Base-by-base conservation (phyloP, 2,797 vertebrate species). In the Schizopygopsis pylzovi region DNA sequence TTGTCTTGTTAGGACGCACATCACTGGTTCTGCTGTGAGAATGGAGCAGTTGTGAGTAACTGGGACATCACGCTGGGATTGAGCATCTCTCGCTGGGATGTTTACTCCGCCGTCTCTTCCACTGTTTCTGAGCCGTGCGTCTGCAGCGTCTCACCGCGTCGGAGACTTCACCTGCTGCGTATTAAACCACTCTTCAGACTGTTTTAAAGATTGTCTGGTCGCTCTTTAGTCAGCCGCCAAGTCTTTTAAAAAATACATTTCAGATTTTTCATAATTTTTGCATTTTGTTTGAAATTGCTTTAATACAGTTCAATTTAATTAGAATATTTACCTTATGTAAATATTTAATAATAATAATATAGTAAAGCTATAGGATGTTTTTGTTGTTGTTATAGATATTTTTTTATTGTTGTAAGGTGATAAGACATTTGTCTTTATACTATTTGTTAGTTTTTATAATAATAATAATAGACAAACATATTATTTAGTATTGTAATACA, bases 161-260 rank as follows among this genome's bases (percentile, higher is more conserved):
- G 39, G 82, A 80, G 79, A 41, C 15, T 83, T 68, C 11, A 18
- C 80, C 45, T 20, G 4, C 83, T 80, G 80, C 73, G 4, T 47
- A 70, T 81, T 82, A 85, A 86, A 83, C 84, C 83, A 85, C 20
- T 83, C 28, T 7, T 52, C 6, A 28, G 16, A 25, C n/a, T 86
- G 59, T 86, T 89, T 89, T 63, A 82, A 39, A 59, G 70, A 82
- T 88, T 88, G 76, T 79, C 43, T 76, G 5, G n/a, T 86, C 45
- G 28, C 47, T 1, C 56, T 70, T 85, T 84, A 78, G 85, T 82
- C 43, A 65, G 63, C 75, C 70, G 81, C 56, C 68, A 73, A 56
- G 81, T 87, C 63, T 10, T 43, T 79, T 25, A 18, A 43, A 45
- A 4, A 45, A 45, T 56, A 67, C 65, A 72, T 71, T 54, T 33